phyloP scores from a whole-genome alignment of 1,140 invertebrate genomes.

The Ceratina calcarata region DNA sequence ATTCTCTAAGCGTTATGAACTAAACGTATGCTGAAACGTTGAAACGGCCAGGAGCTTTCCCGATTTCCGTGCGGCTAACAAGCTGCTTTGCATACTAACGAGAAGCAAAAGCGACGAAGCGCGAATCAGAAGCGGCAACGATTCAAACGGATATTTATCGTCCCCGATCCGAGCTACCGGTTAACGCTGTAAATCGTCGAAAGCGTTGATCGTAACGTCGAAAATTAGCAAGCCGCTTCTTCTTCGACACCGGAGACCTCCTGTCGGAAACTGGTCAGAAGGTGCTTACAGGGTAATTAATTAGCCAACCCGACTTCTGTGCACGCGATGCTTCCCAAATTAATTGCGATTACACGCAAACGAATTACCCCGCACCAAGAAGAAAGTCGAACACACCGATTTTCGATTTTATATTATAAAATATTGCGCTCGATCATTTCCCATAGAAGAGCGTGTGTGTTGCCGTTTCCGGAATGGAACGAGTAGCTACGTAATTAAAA shows the following conservation, averaged over 20 bases:
- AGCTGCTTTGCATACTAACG: conserved; percentile 5
- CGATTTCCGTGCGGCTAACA: neutral
- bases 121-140: neutral
- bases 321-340: neutral
- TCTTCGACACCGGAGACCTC: too few relatives aligned
- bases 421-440: too few relatives aligned
- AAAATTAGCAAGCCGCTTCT: conserved; percentile 14
- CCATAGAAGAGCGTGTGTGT: conserved; percentile 10
- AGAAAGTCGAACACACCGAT: neutral
- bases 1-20: too few relatives aligned
- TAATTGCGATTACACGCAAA: conserved; percentile 5
- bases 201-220: conserved; percentile 3
- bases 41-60: neutral
- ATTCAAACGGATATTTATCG: conserved; percentile 17
- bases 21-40: neutral
- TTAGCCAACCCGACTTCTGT: conserved; percentile 4
- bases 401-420: too few relatives aligned
- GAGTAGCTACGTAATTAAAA: conserved; percentile 17
- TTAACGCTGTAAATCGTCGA: conserved; percentile 8
- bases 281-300: conserved; percentile 14
- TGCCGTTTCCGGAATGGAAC: conserved; percentile 17
- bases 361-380: neutral
- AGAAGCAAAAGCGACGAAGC: neutral
- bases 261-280: conserved; percentile 6
- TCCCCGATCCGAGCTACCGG: neutral